A percentile compares a stretch with the other conserved stretches of the same genome.
Evolutionary conservation across 2,113 vertebrate species (phyloP).

Genomic region (Acrocephalus kingi): DNA sequence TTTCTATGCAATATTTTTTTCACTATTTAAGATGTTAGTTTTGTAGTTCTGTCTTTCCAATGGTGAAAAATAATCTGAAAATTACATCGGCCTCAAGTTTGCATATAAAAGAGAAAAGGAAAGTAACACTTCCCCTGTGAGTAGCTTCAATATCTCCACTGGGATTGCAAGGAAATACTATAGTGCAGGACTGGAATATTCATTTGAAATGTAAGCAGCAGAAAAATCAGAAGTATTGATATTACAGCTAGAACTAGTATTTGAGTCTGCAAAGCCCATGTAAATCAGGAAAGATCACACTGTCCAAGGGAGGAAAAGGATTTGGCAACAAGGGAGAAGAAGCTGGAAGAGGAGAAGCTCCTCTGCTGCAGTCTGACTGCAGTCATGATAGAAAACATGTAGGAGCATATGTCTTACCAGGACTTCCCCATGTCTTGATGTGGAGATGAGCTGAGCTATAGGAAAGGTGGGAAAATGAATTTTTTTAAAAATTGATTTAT

Average conservation of each 20-base stretch:
- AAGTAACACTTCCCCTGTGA: background rate
- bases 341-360: background rate
- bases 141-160: background rate
- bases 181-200: background rate
- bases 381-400: background rate
- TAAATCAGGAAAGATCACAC: background rate
- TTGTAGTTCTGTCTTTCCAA: background rate
- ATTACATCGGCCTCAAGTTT: background rate
- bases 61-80: background rate
- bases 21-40: background rate
- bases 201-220: background rate
- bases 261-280: background rate
- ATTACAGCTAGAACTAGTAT: background rate
- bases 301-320: background rate
- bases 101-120: background rate
- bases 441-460: background rate
- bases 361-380: background rate
- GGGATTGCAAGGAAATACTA: background rate
- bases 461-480: background rate
- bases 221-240: background rate
- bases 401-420: background rate
- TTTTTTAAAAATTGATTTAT: background rate
- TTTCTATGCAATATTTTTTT: background rate
- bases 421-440: background rate
- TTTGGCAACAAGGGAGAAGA: background rate